Base-by-base conservation (phyloP, 2,888 invertebrate species). In the Hedya salicella region DNA sequence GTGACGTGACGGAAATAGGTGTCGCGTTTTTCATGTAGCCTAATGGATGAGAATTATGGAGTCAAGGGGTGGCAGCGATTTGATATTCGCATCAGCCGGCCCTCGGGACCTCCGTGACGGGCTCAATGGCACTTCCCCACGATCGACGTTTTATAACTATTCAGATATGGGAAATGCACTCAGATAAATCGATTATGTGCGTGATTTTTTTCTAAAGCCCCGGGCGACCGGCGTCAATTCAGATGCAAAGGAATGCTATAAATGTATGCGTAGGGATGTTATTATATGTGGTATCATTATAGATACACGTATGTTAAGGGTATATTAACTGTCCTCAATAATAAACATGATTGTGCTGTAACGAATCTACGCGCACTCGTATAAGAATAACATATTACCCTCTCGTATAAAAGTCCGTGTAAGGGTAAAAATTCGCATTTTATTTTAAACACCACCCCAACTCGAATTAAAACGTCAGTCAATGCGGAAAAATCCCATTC, bases 401-500 rank as follows among this genome's bases (percentile, higher is more conserved):
- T 13, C 21, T n/a, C 13, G n/a, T n/a, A 21, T 42, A 30, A 5
- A 16, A 25, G n/a, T 16, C 63, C 50, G 59, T 63, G 53, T 42
- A n/a, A 48, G 54, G 48, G 62, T 50, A 68, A 57, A 68, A 68
- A 53, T 64, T 48, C 60, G 54, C 66, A 69, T 67, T 71, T 73
- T 69, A 69, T 73, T 72, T 63, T 61, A 69, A 73, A 74, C 68
- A 68, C 68, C 73, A 77, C 87, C 86, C 71, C 82, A 80, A 80
- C 79, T 83, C 79, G 81, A 89, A 92, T 92, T 91, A 91, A 91
- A 91, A 89, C 86, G 90, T 90, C 91, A 89, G 81, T 88, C 91
- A 90, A 88, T 89, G 87, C 86, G 88, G 89, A 89, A 90, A 89
- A 91, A 89, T 89, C 86, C 82, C 86, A 80, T 91, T 92, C 90